Conservation (phyloP, 2,113 vertebrate genomes). For the Sigmodon hispidus region DNA sequence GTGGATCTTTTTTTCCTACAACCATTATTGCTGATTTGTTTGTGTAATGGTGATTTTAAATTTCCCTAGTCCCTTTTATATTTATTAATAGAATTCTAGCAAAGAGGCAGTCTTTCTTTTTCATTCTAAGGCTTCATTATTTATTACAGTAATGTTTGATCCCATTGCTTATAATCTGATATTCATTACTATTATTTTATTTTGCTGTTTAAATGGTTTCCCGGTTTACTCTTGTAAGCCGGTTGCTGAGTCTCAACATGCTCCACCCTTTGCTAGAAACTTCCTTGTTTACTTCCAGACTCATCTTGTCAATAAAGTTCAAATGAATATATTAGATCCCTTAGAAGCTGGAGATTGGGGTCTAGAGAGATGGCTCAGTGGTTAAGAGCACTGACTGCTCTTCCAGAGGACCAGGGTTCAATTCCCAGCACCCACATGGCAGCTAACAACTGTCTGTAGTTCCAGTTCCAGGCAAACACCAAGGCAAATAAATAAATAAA, state of each 20-base stretch:
- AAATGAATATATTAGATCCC: no score
- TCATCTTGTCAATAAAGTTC: neutral
- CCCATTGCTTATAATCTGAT: neutral
- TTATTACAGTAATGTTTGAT: slow-evolving; percentile 26
- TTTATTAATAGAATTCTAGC: slow-evolving; percentile 44
- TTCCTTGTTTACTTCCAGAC: neutral
- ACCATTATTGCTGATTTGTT: neutral
- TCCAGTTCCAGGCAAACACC: no score
- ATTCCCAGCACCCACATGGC: no score
- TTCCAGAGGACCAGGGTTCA: no score
- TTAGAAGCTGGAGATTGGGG: no score
- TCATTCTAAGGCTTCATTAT: neutral
- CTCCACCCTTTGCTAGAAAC: neutral
- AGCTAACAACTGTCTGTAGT: no score
- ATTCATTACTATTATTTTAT: neutral
- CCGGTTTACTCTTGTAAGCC: neutral
- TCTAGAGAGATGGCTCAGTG: no score
- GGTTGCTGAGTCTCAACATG: neutral
- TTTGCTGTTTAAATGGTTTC: slow-evolving; percentile 12
- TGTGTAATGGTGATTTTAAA: neutral
- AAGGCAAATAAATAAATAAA: no score
- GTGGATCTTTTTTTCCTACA: neutral
- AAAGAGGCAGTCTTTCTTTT: neutral
- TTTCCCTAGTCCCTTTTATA: neutral
- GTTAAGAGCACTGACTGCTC: no score